Percentiles rank a stretch among this genome's conserved stretches.
phyloP scores from a whole-genome alignment of 2,113 vertebrate genomes.

The Rhodinocichla rosea region DNA sequence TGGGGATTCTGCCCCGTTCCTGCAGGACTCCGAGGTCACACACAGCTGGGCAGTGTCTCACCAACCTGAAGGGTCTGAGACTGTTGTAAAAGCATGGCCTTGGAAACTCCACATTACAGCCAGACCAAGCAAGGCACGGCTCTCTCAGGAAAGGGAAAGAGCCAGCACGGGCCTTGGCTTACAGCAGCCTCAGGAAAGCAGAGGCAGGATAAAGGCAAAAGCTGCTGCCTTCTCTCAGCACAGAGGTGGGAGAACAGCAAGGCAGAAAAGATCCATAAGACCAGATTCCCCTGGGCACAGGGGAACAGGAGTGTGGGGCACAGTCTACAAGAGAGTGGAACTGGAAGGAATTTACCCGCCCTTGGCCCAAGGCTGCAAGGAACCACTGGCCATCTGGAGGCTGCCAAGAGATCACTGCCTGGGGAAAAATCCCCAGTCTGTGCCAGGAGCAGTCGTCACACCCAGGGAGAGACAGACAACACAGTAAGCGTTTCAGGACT shows the following conservation, averaged over 20 bases:
- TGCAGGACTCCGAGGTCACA: not conserved
- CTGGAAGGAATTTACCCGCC: not conserved
- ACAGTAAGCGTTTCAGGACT: not conserved
- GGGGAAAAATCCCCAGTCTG: not conserved
- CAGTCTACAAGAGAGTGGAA: not conserved
- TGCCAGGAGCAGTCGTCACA: not conserved
- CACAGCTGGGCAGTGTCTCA: not conserved
- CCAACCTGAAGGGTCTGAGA: not conserved
- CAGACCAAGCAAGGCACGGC: not conserved
- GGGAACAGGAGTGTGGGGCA: fast-evolving
- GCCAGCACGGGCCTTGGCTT: fast-evolving
- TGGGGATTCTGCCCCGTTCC: too few relatives aligned
- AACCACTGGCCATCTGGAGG: not conserved
- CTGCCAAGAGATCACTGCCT: not conserved
- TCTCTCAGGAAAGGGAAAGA: not conserved
- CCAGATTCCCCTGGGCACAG: not conserved
- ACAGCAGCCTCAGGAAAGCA: not conserved
- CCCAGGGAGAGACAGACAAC: not conserved
- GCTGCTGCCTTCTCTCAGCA: not conserved
- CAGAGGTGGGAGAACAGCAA: not conserved
- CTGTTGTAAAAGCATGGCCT: not conserved
- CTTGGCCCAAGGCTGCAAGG: not conserved
- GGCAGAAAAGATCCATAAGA: not conserved
- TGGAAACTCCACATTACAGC: not conserved
- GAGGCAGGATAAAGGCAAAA: not conserved